A percentile compares a stretch with the other conserved stretches of the same genome.
Conservation (phyloP, 2,888 invertebrate species). For the Nomada lathburiana region DNA sequence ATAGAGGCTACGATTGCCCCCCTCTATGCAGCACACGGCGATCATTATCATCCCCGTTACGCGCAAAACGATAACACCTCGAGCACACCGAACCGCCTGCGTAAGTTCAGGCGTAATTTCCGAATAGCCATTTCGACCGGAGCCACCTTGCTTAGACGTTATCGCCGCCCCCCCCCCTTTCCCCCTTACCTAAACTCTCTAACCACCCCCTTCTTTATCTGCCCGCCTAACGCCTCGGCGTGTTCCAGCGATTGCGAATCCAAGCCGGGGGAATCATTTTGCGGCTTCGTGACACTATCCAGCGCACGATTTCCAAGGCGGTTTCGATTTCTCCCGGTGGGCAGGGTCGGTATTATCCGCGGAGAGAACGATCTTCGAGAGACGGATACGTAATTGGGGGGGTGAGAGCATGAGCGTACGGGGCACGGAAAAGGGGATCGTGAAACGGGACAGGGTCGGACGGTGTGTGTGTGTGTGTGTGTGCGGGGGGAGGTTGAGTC, state of each 20-base stretch:
- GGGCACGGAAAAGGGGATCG: slow-evolving; percentile 22
- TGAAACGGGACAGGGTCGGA: not conserved
- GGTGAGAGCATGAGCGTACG: slow-evolving; percentile 26
- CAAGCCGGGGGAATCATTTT: slow-evolving; percentile 34
- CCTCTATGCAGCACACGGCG: not conserved
- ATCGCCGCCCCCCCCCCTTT: slow-evolving; percentile 5
- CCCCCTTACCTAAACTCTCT: not conserved
- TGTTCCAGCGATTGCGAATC: slow-evolving; percentile 48
- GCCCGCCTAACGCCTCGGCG: not conserved
- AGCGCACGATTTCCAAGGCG: not conserved
- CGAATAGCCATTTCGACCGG: slow-evolving; percentile 1
- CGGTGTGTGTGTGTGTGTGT: not conserved
- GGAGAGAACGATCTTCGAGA: slow-evolving; percentile 54
- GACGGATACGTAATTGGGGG: slow-evolving; percentile 55
- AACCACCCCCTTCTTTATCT: not conserved
- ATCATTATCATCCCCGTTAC: not conserved
- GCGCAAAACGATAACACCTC: not conserved
- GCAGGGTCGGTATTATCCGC: slow-evolving; percentile 22
- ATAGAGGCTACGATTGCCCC: not conserved
- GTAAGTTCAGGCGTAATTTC: slow-evolving; percentile 1
- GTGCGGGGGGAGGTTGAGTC: slow-evolving; percentile 19
- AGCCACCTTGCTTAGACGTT: slow-evolving; percentile 2
- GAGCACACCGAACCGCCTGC: not conserved
- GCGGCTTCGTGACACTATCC: slow-evolving; percentile 35
- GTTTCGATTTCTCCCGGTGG: slow-evolving; percentile 39